Percentiles rank a stretch among this genome's conserved stretches.
Evolutionary conservation across 2,797 vertebrate genomes (phyloP).

Genomic region (Gouania willdenowi): DNA sequence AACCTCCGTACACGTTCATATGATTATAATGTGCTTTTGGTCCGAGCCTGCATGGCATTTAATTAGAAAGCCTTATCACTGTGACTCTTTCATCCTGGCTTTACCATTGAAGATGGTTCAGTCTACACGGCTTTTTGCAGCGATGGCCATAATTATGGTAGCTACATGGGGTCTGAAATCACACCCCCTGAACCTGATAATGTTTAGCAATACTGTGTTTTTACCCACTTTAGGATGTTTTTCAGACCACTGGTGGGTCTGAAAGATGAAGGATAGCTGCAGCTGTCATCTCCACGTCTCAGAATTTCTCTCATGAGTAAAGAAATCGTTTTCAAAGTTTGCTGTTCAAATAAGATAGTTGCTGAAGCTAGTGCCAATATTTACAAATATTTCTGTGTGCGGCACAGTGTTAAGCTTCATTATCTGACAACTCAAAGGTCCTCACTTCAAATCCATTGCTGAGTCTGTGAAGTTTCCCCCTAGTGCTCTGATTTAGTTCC

Average conservation of each 20-base stretch:
- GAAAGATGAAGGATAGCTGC: not conserved
- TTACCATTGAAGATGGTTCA: conserved; percentile 43
- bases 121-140: conserved; percentile 24
- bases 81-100: conserved; percentile 39
- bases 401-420: not conserved
- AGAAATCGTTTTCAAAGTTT: not conserved
- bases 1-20: conserved; percentile 42
- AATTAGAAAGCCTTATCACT: conserved; percentile 55
- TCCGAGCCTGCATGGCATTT: conserved; percentile 47
- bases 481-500: too few species aligned
- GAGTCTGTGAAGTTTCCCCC: too few species aligned
- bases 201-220: conserved; percentile 14
- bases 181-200: conserved; percentile 9
- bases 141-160: conserved; percentile 48
- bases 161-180: conserved; percentile 37
- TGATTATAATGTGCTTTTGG: conserved; percentile 55
- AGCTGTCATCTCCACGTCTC: not conserved
- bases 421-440: not conserved
- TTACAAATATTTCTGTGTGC: not conserved
- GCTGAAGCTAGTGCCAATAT: not conserved
- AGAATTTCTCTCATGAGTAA: not conserved
- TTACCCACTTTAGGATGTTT: conserved; percentile 1
- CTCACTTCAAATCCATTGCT: not conserved
- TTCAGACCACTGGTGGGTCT: not conserved
- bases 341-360: not conserved